These are phyloP conservation scores for Micromussa lordhowensis DNA, from an alignment of 92 coral and sea anemone species.

Conservation along the genomic window DNA sequence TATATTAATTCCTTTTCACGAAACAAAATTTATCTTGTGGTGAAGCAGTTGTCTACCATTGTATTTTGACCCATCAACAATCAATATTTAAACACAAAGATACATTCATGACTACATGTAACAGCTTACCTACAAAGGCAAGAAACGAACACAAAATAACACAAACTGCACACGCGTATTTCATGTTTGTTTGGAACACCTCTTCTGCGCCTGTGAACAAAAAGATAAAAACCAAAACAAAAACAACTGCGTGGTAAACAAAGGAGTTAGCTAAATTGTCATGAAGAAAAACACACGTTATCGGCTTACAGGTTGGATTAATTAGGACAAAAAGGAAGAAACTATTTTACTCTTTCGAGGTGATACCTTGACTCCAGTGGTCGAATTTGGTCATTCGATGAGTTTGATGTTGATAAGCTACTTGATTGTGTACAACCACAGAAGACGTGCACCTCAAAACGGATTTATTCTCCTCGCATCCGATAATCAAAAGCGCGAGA, in stretches of 20 bases:
- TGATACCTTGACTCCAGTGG: constrained; percentile 4
- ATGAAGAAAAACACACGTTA: not conserved
- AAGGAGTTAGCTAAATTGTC: not conserved
- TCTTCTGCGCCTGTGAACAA: constrained; percentile 1
- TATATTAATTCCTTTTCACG: not conserved
- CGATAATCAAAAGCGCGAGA: not conserved
- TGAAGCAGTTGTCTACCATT: not conserved
- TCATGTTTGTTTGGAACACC: constrained; percentile 22
- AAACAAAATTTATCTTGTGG: not conserved
- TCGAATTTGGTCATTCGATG: not conserved
- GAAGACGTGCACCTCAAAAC: not conserved
- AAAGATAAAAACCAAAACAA: not conserved
- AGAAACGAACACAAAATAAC: constrained; percentile 27
- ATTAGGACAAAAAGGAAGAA: not conserved
- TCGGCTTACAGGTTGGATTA: not conserved
- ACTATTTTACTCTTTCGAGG: not conserved
- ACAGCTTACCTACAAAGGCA: constrained; percentile 26
- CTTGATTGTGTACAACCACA: not conserved
- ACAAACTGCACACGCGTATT: not conserved
- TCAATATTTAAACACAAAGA: constrained; percentile 22
- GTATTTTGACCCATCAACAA: not conserved
- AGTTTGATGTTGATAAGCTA: not conserved
- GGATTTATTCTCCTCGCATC: not conserved
- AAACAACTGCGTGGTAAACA: not conserved
- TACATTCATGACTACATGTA: not conserved